phyloP scores from a whole-genome alignment of 1,140 invertebrate genomes.

The Meloidogyne exigua region DNA sequence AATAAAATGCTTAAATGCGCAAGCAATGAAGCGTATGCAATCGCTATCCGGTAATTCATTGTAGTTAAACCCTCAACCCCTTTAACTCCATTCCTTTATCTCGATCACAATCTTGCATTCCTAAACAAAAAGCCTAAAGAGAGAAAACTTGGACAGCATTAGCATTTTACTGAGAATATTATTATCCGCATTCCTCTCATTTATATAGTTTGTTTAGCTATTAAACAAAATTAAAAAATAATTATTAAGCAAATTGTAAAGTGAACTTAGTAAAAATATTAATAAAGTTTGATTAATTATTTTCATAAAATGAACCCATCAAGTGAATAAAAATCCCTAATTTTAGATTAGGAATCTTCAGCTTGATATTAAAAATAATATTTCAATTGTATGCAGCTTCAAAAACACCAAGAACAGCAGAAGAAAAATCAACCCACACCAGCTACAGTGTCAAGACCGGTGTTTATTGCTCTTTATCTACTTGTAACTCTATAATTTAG shows the following conservation, averaged over 20 bases:
- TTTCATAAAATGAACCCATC: not conserved
- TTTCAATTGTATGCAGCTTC: slow-evolving; percentile 1
- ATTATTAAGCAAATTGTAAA: not conserved
- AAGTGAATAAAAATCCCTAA: not conserved
- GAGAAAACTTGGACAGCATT: not conserved
- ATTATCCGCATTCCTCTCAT: not conserved
- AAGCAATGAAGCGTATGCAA: not conserved
- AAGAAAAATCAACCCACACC: slow-evolving; percentile 5
- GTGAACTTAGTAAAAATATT: not conserved
- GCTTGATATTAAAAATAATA: not conserved
- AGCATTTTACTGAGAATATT: not conserved
- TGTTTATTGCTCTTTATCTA: slow-evolving; percentile 40
- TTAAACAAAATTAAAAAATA: not conserved
- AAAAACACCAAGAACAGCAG: not conserved
- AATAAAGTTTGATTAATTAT: not conserved
- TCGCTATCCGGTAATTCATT: not conserved
- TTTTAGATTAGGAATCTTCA: too few species aligned
- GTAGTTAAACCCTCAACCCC: not conserved
- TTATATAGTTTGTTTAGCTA: not conserved
- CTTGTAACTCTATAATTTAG: too few species aligned
- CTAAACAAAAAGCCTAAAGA: not conserved
- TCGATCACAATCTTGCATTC: not conserved
- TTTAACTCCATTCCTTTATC: not conserved
- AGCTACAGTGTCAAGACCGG: slow-evolving; percentile 15
- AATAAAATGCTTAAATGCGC: not conserved